Base-by-base conservation (phyloP, 2,113 vertebrate genomes). In the Aythya baeri region DNA sequence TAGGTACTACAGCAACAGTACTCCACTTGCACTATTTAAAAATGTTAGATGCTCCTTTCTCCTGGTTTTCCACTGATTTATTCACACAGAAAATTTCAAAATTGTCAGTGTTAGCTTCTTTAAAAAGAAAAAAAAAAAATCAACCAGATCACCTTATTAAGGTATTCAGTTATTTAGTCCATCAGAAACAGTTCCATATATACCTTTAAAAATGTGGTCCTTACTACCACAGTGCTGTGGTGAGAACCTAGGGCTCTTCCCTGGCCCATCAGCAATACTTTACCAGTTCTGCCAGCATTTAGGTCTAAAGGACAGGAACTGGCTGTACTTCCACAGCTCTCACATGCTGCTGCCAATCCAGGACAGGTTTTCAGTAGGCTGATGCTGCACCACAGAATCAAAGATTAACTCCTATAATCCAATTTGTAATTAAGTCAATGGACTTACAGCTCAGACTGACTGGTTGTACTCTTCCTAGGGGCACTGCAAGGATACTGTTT, bases 381-480 rank as follows among this genome's bases (percentile, higher is more conserved):
- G 88, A n/a, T 65, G 66, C 61, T 92, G 94, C 80, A 91, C 80
- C 86, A 58, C 41, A 18, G 77, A 96, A 90, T 75, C 49, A 16
- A 82, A 91, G 90, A 94, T 93, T 93, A 96, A 89, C 86, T 96
- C 66, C 66, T 65, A 36, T 93, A 96, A 97, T 93, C 93, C 93
- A 95, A 95, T 97, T 89, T 96, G 83, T 91, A 90, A 96, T 91
- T 90, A 95, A 97, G 91, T 90, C 90, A 92, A 92, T 44, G 4
- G 84, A 61, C 17, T 91, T 80, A 58, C 0, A 81, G 89, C 29
- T 90, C 83, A 83, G 80, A 72, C 70, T 76, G 85, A 90, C 90
- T 1, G 16, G 26, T 18, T 43, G 15, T 17, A 5, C 43, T 82
- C 54, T 61, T 83, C 73, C 43, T 34, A 71, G 90, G 79, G 80